Base-by-base conservation (phyloP, 23 tunicate genomes). In the Ascidia mentula region DNA sequence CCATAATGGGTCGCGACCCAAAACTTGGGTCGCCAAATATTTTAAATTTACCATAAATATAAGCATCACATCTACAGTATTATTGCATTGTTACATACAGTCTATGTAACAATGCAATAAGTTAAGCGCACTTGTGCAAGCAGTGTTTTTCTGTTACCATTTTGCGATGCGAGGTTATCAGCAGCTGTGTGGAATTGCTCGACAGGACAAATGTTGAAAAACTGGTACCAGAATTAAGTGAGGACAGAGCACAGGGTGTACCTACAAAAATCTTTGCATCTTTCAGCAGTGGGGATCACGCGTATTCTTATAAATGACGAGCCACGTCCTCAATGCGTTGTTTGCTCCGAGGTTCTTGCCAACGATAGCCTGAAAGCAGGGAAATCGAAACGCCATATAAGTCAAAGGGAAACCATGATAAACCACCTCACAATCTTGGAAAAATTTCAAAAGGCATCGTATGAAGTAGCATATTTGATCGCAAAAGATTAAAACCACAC, bases 241-340 rank as follows among this genome's bases (percentile, higher is more conserved):
- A n/a, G n/a, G n/a, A n/a, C n/a, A n/a, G n/a, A n/a, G 53, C 53
- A 42, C 53, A 42, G 53, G 53, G 15, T 42, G 53, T 42, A 42
- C 53, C 53, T 15, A 15, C 53, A 42, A 42, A 42, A 42, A 42
- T 42, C 53, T 42, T 42, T 42, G 53, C 53, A 42, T 42, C 53
- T 42, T 42, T 15, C 53, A 42, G 53, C 53, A 42, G 53, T 42
- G 53, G 53, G 53, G 53, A 42, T 42, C 33, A 26, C 33, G 33
- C n/a, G 72, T 69, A 31, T 26, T 31, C 33, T 69, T 69, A 26
- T 31, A 31, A 26, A 26, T 69, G 32, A 73, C 20, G 39, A 73
- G 77, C 82, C 38, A 53, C 82, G 82, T 78, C 82, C 82, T 53
- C 82, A 59, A 78, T 78, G 82, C 40, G 72, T 78, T 78, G 82